Conservation (phyloP, 2,113 vertebrate genomes). For the Thermophis baileyi region DNA sequence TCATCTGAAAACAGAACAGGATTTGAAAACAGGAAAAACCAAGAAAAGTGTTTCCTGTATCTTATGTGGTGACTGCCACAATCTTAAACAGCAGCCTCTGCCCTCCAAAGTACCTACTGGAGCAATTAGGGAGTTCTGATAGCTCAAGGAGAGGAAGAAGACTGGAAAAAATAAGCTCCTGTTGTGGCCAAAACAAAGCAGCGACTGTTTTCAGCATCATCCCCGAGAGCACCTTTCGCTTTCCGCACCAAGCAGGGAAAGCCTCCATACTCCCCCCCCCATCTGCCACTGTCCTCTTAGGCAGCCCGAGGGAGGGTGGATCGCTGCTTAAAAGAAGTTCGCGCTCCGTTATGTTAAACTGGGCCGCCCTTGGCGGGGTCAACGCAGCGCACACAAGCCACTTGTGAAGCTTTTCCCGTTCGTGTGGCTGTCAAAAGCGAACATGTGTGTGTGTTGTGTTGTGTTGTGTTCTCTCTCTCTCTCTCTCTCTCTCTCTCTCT, state of each 20-base stretch:
- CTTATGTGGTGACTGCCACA: not conserved
- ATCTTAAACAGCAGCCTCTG: not conserved
- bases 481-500: too few relatives aligned
- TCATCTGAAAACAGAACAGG: not conserved
- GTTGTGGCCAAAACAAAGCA: constrained; percentile 17
- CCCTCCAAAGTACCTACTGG: not conserved
- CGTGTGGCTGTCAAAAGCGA: not conserved
- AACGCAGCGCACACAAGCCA: not conserved
- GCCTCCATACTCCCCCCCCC: not conserved
- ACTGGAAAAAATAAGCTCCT: too few relatives aligned
- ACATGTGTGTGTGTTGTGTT: not conserved
- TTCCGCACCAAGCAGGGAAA: constrained; percentile 6
- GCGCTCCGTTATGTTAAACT: not conserved
- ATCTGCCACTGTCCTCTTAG: not conserved
- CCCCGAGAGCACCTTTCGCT: not conserved
- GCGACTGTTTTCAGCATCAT: too few relatives aligned
- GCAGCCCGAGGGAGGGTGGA: not conserved
- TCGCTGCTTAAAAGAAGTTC: not conserved
- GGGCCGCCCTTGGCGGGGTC: not conserved
- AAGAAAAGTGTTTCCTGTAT: not conserved
- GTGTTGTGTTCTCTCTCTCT: too few relatives aligned
- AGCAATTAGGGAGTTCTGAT: not conserved
- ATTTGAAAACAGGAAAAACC: not conserved
- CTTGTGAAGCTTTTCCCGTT: not conserved
- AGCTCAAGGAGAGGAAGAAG: too few relatives aligned